Base-by-base conservation (phyloP, 2,888 invertebrate genomes). In the Apamea monoglypha region DNA sequence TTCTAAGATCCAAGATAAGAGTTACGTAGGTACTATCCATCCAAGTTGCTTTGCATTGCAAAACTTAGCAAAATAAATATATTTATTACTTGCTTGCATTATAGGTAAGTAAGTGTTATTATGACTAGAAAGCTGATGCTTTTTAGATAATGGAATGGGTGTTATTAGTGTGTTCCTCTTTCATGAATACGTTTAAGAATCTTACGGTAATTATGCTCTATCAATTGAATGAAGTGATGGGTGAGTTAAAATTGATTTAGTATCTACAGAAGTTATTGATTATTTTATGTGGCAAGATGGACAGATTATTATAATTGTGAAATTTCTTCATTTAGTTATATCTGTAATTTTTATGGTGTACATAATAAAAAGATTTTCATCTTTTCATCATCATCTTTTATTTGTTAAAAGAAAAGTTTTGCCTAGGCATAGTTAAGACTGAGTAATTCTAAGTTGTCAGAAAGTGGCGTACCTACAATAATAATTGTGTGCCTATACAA, bases 121-220 rank as follows among this genome's bases (percentile, higher is more conserved):
- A 74, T 73, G 16, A 66, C 36, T 85, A 74, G 85, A 82, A 85
- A 85, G 76, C 18, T 71, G 16, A 40, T 69, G 44, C 7, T 56
- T 70, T 75, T 85, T 82, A 61, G 36, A 76, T 76, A 76, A 76
- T 53, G 5, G 0, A 47, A 47, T 56, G 16, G 21, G 61, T 71
- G 50, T 25, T 50, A 10, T n/a, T 56, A 8, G 32, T 73, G 29
- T 67, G 32, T 68, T 64, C 53, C 29, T 82, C 14, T 59, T 59
- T 64, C 59, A 32, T 21, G 16, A 66, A 66, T 73, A 10, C 1
- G 5, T 70, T 56, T 64, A 56, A 56, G 16, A 64, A 29, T 64
- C 25, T 36, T 36, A 36, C 70, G 18, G 10, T 59, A 36, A 36
- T 56, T 59, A 70, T 36, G 18, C 36, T 36, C 53, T 40, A 8